Evolutionary conservation across 2,888 invertebrate genomes (phyloP).

Genomic region (Mimachlamys varia): DNA sequence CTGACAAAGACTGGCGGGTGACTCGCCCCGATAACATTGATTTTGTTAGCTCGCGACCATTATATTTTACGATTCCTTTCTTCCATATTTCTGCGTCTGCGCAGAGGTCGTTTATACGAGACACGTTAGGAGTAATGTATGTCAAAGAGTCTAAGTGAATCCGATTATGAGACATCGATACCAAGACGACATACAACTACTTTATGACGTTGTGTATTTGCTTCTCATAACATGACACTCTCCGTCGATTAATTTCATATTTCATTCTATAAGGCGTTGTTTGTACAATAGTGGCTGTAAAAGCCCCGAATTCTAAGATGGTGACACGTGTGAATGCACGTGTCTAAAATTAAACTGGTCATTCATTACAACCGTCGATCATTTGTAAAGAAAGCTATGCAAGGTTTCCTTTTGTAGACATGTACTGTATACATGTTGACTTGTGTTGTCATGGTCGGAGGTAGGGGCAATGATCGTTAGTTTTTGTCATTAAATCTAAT

Average conservation of each 20-base stretch:
- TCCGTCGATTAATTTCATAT: too few species aligned
- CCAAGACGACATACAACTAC: not conserved
- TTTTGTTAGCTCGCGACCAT: constrained; percentile 29
- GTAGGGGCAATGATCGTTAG: not conserved
- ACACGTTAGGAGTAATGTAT: not conserved
- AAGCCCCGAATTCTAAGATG: too few species aligned
- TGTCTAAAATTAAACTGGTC: too few species aligned
- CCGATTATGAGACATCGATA: not conserved
- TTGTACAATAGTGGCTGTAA: too few species aligned
- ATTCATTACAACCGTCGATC: too few species aligned
- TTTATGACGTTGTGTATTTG: too few species aligned
- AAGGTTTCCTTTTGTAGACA: too few species aligned
- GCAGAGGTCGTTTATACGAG: not conserved
- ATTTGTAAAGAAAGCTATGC: too few species aligned
- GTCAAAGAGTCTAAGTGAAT: not conserved
- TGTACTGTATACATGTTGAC: too few species aligned
- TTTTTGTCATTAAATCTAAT: constrained; percentile 1
- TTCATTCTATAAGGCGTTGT: too few species aligned
- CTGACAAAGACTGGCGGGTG: constrained; percentile 13
- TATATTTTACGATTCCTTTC: not conserved
- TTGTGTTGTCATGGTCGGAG: not conserved
- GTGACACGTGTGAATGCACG: too few species aligned
- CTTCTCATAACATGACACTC: too few species aligned
- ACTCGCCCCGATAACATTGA: not conserved
- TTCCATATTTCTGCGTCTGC: constrained; percentile 13